A percentile compares a stretch with the other conserved stretches of the same genome.
phyloP scores from a whole-genome alignment of 2,888 invertebrate species.

The Drosophila borealis region DNA sequence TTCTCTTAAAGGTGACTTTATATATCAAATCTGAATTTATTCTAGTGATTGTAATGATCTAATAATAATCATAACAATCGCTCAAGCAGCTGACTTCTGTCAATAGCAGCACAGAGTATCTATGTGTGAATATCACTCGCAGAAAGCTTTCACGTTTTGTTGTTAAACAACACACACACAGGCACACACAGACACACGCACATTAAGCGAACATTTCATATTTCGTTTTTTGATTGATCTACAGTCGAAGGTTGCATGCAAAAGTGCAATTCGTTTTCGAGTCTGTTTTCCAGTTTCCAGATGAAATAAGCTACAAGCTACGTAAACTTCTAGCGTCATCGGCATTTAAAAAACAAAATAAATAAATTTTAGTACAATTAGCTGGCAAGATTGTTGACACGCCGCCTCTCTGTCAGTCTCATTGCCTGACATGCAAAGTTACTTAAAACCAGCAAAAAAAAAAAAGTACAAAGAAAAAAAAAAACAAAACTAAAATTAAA shows the following conservation, averaged over 20 bases:
- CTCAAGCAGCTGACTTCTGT: neutral
- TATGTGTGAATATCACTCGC: neutral
- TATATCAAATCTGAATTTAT: too few relatives aligned
- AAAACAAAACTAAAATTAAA: conserved; percentile 30
- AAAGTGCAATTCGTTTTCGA: conserved; percentile 73
- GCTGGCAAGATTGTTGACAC: conserved; percentile 71
- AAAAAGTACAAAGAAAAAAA: conserved; percentile 7
- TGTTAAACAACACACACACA: conserved; percentile 25
- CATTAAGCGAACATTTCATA: conserved; percentile 34
- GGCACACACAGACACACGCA: neutral
- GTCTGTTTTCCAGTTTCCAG: conserved; percentile 58
- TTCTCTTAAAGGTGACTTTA: too few relatives aligned
- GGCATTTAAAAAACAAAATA: conserved; percentile 56
- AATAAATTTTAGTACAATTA: conserved; percentile 74
- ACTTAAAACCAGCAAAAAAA: conserved; percentile 61
- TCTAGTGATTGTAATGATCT: too few relatives aligned
- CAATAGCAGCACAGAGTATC: conserved; percentile 10
- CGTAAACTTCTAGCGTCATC: conserved; percentile 47
- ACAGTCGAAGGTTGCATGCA: conserved; percentile 79
- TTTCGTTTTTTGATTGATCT: conserved; percentile 72
- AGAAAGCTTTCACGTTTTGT: conserved; percentile 10
- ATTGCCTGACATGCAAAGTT: conserved; percentile 75
- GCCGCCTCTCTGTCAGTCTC: conserved; percentile 49
- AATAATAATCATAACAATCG: neutral
- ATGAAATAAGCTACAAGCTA: conserved; percentile 46